These are phyloP conservation scores for Brienomyrus brachyistius DNA, from an alignment of 2,113 vertebrate species.

Conservation along the genomic window DNA sequence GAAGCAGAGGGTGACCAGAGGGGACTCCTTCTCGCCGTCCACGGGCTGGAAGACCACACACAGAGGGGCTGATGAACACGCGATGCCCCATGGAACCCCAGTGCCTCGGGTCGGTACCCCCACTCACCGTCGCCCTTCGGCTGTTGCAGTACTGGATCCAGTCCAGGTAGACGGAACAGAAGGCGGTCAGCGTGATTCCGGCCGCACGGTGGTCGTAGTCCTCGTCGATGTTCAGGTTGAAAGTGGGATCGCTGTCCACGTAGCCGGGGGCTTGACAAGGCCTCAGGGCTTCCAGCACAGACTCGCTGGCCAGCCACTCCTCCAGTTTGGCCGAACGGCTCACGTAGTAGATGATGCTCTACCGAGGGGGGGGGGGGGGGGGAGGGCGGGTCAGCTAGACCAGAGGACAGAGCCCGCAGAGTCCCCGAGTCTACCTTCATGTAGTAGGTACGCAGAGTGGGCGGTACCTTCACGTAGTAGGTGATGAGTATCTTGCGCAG, in stretches of 20 bases:
- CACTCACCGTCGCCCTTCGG: constrained; percentile 67
- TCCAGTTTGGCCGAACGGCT: constrained; percentile 76
- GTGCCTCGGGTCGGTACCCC: background rate
- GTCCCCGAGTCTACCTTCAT: constrained; percentile 67
- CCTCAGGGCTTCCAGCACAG: constrained; percentile 66
- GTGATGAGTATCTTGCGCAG: constrained; percentile 87
- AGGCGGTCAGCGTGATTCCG: constrained; percentile 71
- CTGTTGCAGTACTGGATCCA: constrained; percentile 86
- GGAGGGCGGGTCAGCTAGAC: background rate
- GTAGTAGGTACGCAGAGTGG: constrained; percentile 63
- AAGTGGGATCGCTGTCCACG: constrained; percentile 81
- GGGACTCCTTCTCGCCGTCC: constrained; percentile 74
- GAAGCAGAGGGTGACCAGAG: constrained; percentile 77
- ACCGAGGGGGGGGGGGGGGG: background rate
- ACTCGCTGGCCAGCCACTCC: constrained; percentile 74
- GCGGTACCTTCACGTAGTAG: constrained; percentile 81
- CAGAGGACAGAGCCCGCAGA: background rate
- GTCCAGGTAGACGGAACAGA: constrained; percentile 77
- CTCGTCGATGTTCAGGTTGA: constrained; percentile 83
- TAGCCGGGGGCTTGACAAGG: constrained; percentile 69
- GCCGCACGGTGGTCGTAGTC: constrained; percentile 81
- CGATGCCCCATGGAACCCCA: background rate
- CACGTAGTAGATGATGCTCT: constrained; percentile 89
- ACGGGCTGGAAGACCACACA: constrained; percentile 59
- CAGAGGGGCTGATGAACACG: background rate